phyloP scores from a whole-genome alignment of 2,888 invertebrate species.

The Parasteatoda lunata region DNA sequence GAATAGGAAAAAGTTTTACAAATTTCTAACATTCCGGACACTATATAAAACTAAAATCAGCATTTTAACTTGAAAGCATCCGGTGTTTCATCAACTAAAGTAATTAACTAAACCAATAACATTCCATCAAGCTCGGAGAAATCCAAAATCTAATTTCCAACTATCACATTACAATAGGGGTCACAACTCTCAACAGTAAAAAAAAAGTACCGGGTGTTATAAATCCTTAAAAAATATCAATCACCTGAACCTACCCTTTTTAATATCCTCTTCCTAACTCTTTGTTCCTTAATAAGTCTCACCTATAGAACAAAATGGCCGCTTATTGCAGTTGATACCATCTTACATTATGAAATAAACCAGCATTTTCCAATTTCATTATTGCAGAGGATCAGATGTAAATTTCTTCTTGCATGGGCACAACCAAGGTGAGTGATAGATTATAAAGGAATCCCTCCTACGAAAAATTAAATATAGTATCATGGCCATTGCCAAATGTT shows the following conservation, averaged over 20 bases:
- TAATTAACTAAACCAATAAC: neutral
- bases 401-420: too few relatives aligned
- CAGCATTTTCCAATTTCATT: neutral
- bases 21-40: too few relatives aligned
- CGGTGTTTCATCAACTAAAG: neutral
- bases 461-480: conserved; percentile 48
- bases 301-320: too few relatives aligned
- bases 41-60: too few relatives aligned
- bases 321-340: neutral
- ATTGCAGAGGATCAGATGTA: too few relatives aligned
- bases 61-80: too few relatives aligned
- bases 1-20: too few relatives aligned
- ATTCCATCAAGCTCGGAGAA: neutral
- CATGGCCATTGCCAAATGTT: conserved; percentile 38
- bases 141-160: neutral
- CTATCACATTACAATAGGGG: neutral
- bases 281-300: too few relatives aligned
- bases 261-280: neutral
- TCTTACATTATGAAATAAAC: neutral
- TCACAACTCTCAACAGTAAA: neutral
- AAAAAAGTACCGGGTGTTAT: conserved; percentile 1
- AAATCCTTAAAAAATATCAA: conserved; percentile 26
- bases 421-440: too few relatives aligned
- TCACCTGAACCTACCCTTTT: neutral
- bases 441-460: too few relatives aligned